Evolutionary conservation across 2,797 vertebrate genomes (phyloP), one percentile per base, ranked within the genome.

Genomic region (Semotilus atromaculatus): DNA sequence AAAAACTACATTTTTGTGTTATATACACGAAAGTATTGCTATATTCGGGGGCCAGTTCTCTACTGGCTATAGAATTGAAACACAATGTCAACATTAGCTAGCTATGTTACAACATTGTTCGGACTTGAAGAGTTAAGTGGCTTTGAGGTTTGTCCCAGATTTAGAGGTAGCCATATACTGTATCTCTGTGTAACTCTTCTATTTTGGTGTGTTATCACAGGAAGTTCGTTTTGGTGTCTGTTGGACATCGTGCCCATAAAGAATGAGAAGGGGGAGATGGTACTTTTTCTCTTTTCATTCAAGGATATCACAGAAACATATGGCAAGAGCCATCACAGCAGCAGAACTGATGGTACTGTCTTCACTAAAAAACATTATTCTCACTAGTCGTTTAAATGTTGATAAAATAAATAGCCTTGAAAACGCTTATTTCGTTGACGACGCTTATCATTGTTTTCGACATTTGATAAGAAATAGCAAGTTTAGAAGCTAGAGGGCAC

Each of bases 251-350:
- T 99, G 89, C 98, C 98, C 86, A 99, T 99, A 92, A 99, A 99
- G 94, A 99, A 99, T 0, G 98, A 99, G 91, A 99, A 97, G 86
- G 97, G 98, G 0, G 97, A 99, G 86, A 97, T 99, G 88, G 98
- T 99, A 66, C 96, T 99, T 23, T 99, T 99, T 92, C 97, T 99
- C 45, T 97, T 99, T 92, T 99, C 98, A 77, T 99, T 99, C 94
- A 99, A 99, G 92, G 97, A 99, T 93, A 95, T 97, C 94, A 97
- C 96, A 0, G 97, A 98, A 87, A 95, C 90, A 38, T 90, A 95
- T 9, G 94, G 96, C 75, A 96, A 90, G 90, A 91, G 88, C 78
- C 91, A 92, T n/a, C 89, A 84, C 7, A 91, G 86, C 68, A 94
- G 94, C 87, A 95, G 91, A 88, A 96, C 92, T 83, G 96, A 97